Evolutionary conservation across 2,888 invertebrate species (phyloP).

Genomic region (Andrena flavipes): DNA sequence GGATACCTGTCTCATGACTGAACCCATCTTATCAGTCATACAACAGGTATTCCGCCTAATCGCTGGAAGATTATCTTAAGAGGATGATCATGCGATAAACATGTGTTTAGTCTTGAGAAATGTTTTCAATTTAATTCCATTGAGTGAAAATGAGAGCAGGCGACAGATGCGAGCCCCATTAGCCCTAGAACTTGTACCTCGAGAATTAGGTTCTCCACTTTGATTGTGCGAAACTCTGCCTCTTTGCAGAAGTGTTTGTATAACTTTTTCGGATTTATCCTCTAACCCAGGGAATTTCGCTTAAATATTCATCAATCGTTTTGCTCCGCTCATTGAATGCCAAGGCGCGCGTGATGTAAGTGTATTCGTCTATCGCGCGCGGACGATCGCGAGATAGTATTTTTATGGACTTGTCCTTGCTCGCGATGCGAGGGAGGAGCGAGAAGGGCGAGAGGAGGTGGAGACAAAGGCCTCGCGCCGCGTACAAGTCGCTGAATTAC

Average conservation of each 20-base stretch:
- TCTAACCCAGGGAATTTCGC: neutral
- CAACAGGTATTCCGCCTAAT: neutral
- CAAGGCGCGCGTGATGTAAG: neutral
- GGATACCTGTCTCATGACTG: neutral
- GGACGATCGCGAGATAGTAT: conserved; percentile 3
- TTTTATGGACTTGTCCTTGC: conserved; percentile 32
- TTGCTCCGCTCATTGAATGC: neutral
- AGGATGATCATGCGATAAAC: neutral
- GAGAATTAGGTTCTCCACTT: neutral
- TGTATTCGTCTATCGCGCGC: neutral
- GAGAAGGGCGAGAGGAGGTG: neutral
- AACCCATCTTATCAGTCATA: conserved; percentile 1
- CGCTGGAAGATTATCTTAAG: neutral
- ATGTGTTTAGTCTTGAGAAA: neutral
- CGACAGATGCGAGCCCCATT: too few species aligned
- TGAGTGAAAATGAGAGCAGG: too few species aligned
- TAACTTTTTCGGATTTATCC: neutral
- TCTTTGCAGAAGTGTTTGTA: neutral
- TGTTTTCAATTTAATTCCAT: too few species aligned
- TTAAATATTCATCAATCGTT: neutral
- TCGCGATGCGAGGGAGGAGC: conserved; percentile 15
- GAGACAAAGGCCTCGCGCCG: neutral
- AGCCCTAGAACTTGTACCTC: too few species aligned
- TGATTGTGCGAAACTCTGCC: neutral
- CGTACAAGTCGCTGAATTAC: conserved; percentile 24